Percentiles rank a stretch among this genome's conserved stretches.
Conservation (phyloP, 2,797 vertebrate species). For the Taenioides sp. region DNA sequence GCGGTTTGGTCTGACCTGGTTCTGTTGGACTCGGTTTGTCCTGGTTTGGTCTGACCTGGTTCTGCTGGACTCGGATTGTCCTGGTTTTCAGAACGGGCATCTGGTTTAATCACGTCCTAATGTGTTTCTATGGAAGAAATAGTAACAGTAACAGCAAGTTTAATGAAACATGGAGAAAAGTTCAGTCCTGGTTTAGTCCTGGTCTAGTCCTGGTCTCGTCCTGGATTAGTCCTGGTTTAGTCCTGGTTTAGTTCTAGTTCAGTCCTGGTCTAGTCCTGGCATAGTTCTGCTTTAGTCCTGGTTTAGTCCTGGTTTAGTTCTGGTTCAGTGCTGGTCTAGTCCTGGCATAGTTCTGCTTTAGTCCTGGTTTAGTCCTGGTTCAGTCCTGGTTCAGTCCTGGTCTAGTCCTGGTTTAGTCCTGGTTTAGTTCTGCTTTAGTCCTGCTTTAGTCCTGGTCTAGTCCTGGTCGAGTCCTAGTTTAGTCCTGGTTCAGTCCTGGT, state of each 20-base stretch:
- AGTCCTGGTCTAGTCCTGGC: no score
- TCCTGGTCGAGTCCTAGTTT: no score
- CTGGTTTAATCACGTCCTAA: background rate
- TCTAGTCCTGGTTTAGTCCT: no score
- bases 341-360: no score
- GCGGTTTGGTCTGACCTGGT: background rate
- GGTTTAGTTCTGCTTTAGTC: no score
- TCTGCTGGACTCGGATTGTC: background rate
- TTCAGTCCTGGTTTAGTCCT: conserved; percentile 7
- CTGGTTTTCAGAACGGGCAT: background rate
- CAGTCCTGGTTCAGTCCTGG: no score
- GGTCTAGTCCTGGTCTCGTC: background rate
- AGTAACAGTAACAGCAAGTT: background rate
- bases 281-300: no score
- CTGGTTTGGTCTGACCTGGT: background rate
- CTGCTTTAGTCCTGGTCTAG: no score
- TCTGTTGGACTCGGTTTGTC: background rate
- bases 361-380: no score
- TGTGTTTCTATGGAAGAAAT: background rate
- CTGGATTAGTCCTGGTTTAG: background rate
- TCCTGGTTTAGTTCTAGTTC: background rate
- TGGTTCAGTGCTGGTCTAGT: no score
- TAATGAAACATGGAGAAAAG: background rate
- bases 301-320: no score
- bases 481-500: no score